Conservation (phyloP, 2,888 invertebrate species). For the Slavum lentiscoides region DNA sequence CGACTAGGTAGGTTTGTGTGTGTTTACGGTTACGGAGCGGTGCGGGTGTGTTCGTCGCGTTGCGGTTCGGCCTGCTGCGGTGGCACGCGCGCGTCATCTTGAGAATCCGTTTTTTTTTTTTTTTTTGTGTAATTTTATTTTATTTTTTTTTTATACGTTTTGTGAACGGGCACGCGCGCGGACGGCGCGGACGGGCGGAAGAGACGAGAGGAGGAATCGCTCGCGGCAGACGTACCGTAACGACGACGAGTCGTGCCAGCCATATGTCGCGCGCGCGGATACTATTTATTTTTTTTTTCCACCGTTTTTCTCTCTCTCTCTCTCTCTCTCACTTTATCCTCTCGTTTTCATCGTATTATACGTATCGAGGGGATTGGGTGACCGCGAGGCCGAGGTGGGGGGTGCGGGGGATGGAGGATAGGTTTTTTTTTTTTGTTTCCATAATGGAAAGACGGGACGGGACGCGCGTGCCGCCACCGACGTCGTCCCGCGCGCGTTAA, state of each 20-base stretch:
- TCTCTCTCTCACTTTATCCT: background rate
- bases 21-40: background rate
- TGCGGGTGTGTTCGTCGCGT: too few species aligned
- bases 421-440: conserved; percentile 2
- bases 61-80: too few species aligned
- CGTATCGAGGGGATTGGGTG: background rate
- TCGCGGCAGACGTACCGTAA: conserved; percentile 32
- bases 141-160: too few species aligned
- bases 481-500: conserved; percentile 31
- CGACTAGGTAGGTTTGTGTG: background rate
- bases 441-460: conserved; percentile 24
- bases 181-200: too few species aligned
- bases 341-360: background rate
- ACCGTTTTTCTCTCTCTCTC: background rate
- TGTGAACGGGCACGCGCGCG: too few species aligned
- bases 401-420: too few species aligned
- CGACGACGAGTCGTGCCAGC: conserved; percentile 29
- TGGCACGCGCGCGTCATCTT: too few species aligned
- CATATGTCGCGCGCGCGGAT: conserved; percentile 30
- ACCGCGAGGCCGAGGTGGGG: too few species aligned
- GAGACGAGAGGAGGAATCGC: too few species aligned
- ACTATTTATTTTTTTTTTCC: background rate
- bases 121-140: too few species aligned
- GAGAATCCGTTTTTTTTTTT: too few species aligned
- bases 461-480: conserved; percentile 3